Evolutionary conservation across 1,140 invertebrate species (phyloP), one percentile per base, ranked within the genome.

Genomic region (Dinoponera quadriceps): DNA sequence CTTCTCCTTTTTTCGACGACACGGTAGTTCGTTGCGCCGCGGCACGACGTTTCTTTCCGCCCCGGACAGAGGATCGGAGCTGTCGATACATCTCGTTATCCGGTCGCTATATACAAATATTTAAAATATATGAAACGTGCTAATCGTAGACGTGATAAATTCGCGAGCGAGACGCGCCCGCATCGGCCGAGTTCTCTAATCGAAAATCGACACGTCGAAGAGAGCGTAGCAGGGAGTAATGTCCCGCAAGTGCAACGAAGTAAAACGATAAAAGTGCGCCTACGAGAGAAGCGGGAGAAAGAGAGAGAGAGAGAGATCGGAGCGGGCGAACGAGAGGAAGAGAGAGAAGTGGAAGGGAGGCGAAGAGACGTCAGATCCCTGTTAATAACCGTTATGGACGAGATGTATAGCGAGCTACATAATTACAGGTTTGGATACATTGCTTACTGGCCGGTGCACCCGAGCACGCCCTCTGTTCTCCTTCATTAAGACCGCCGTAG

Each of bases 401-500:
- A 87, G 88, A 91, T 89, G 89, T 92, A 92, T 89, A 89, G 89
- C 85, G 82, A 91, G 90, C 85, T 89, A 90, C 88, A 91, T 93
- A 93, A 94, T 94, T 93, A 93, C 89, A 90, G 92, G 92, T 90
- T 93, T 88, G 88, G 90, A 91, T 93, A 92, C 90, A 92, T 93
- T 93, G 91, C 92, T 92, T 92, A 92, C 89, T 90, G 90, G 87
- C 89, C 90, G 91, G 91, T 93, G 92, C 90, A 92, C 88, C 90
- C 89, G 92, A 91, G 89, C 92, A 93, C 93, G 93, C 93, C 93
- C 92, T 93, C 92, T 91, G 92, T 91, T 94, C 92, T 92, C 91
- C 92, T 93, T 94, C 92, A 93, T 94, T 93, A 93, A 93, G 91
- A 90, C 88, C 82, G 74, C 84, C 85, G 85, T 89, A 84, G 87